These are phyloP conservation scores for Micoletzkya japonica DNA, from an alignment of 2,888 invertebrate genomes.

Conservation along the genomic window DNA sequence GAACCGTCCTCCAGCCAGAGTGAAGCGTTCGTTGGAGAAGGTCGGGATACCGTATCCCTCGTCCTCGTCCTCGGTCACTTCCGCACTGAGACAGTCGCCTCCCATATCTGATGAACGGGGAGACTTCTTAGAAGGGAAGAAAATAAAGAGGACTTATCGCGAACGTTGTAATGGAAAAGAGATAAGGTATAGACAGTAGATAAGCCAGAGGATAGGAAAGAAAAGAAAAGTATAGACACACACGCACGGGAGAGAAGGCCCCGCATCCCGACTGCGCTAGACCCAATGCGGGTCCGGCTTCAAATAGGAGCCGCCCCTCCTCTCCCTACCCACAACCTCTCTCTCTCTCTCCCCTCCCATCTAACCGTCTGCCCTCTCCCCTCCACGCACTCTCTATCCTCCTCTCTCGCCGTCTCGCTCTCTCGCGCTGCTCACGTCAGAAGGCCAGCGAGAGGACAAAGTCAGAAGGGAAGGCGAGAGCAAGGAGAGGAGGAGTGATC, in stretches of 20 bases:
- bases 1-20: constrained; percentile 14
- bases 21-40: constrained; percentile 4
- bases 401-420: neutral
- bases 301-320: neutral
- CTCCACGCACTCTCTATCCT: neutral
- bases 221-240: neutral
- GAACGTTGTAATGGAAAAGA: neutral
- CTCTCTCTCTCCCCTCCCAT: neutral
- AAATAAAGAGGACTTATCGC: neutral
- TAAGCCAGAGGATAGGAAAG: neutral
- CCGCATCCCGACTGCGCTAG: neutral
- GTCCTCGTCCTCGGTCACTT: neutral
- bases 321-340: neutral
- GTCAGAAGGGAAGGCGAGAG: too few species aligned
- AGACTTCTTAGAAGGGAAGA: neutral
- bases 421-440: too few species aligned
- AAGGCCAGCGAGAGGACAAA: too few species aligned
- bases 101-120: neutral
- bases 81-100: neutral
- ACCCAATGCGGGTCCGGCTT: neutral
- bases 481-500: too few species aligned
- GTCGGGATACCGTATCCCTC: neutral
- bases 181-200: neutral
- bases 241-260: neutral
- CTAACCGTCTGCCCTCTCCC: neutral